Evolutionary conservation across 1,140 invertebrate species (phyloP), one percentile per base, ranked within the genome.

Genomic region (Neuroterus valhalla): DNA sequence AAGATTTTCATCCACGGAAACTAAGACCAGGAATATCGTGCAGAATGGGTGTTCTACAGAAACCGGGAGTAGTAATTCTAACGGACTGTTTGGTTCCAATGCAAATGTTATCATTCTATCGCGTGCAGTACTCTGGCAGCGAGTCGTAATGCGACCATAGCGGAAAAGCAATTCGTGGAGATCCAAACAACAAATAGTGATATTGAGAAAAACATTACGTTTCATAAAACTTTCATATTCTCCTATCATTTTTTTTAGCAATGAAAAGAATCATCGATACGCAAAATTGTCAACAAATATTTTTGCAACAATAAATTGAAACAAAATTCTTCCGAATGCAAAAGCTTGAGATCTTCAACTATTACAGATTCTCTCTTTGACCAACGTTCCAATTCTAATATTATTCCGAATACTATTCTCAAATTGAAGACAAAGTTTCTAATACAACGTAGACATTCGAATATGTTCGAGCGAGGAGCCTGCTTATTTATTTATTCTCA

Each of bases 61-160:
- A 26, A 23, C 19, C 11, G 6, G 42, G 38, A 62, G 70, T 15
- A 52, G 70, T 55, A 62, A 71, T 71, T 71, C 62, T 42, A 62
- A 43, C 70, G 50, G 50, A 55, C 70, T 21, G 50, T 71, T 55
- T 71, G 50, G 23, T 71, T 52, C n/a, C 48, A 23, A 71, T 71
- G 48, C 46, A 71, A 52, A 71, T 52, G 43, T 45, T 72, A 72
- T 67, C 67, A 72, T 72, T 66, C 62, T 55, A 72, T 72, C 43
- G 71, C 71, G 62, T 72, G 71, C 62, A 48, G 46, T 67, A 66
- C n/a, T 15, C 55, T 17, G 71, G n/a, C 52, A 38, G 26, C 69
- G n/a, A 17, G 43, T 12, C 31, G 23, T 72, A 72, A 72, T 69
- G 44, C 68, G 23, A 69, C 46, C 68, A 21, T 26, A 48, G 15